Conservation (phyloP, 2,797 vertebrate genomes). For the Huso huso region DNA sequence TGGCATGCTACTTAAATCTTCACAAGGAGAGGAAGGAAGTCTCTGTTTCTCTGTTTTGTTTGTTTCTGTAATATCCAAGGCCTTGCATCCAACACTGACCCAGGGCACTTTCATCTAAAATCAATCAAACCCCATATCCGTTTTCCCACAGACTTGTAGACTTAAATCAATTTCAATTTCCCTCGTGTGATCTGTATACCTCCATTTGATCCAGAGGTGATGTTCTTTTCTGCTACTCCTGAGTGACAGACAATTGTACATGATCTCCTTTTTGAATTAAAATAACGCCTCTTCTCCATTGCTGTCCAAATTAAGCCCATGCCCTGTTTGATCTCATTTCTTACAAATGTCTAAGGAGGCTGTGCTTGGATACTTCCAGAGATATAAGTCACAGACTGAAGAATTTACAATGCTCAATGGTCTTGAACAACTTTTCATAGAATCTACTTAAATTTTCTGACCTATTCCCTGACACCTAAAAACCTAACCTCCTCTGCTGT, state of each 20-base stretch:
- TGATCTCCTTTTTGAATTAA: conserved; percentile 1
- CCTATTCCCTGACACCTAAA: too few relatives aligned
- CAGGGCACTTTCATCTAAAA: conserved; percentile 3
- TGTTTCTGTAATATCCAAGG: not conserved
- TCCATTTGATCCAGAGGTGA: not conserved
- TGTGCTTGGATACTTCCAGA: too few relatives aligned
- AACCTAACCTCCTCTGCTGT: too few relatives aligned
- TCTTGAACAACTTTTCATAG: too few relatives aligned
- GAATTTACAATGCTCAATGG: too few relatives aligned
- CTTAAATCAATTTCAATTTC: conserved; percentile 4
- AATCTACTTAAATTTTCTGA: too few relatives aligned
- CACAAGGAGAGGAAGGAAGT: not conserved
- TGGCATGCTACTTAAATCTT: not conserved
- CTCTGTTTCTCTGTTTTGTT: not conserved
- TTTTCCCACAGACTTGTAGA: conserved; percentile 1
- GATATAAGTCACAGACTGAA: too few relatives aligned
- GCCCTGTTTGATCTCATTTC: too few relatives aligned
- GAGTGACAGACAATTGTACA: not conserved
- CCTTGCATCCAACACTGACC: not conserved
- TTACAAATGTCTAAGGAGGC: too few relatives aligned
- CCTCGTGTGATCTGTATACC: not conserved
- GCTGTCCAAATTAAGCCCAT: too few relatives aligned
- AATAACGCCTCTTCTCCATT: not conserved
- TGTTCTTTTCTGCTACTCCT: not conserved
- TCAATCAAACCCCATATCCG: not conserved